Percentiles rank a stretch among this genome's conserved stretches.
Evolutionary conservation across 1,140 invertebrate species (phyloP).

Genomic region (Brachionus sp.): DNA sequence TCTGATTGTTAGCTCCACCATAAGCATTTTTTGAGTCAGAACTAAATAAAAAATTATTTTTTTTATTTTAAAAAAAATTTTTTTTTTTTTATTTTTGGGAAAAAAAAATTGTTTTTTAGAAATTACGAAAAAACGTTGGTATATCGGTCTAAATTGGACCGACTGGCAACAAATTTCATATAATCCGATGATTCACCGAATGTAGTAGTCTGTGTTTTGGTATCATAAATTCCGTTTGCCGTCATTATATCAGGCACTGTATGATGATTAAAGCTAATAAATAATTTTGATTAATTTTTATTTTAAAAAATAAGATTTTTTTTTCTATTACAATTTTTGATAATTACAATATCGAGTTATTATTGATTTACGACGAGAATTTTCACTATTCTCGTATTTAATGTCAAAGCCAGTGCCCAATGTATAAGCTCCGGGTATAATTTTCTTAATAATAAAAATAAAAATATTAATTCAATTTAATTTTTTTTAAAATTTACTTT

Average conservation of each 20-base stretch:
- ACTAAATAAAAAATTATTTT: background rate
- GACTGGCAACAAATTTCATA: constrained; percentile 38
- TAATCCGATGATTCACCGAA: constrained; percentile 39
- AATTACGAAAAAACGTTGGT: constrained; percentile 37
- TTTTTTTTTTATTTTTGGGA: background rate
- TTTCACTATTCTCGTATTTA: constrained; percentile 45
- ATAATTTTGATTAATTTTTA: background rate
- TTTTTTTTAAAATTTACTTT: background rate
- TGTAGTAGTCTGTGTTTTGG: constrained; percentile 36
- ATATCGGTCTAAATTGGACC: constrained; percentile 27
- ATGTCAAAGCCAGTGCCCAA: constrained; percentile 41
- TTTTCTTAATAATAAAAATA: background rate
- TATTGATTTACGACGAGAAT: constrained; percentile 22
- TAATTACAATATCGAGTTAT: constrained; percentile 41
- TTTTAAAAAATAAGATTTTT: background rate
- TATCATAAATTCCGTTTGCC: constrained; percentile 42
- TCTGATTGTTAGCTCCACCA: constrained; percentile 24
- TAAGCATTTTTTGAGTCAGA: constrained; percentile 43
- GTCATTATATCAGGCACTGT: constrained; percentile 44
- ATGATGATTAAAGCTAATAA: constrained; percentile 3
- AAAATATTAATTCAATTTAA: background rate
- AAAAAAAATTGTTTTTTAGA: background rate
- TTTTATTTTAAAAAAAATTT: background rate
- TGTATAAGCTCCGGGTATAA: constrained; percentile 38
- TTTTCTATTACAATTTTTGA: constrained; percentile 36